Evolutionary conservation across 2,113 vertebrate species (phyloP).

Genomic region (Lagopus leucura): DNA sequence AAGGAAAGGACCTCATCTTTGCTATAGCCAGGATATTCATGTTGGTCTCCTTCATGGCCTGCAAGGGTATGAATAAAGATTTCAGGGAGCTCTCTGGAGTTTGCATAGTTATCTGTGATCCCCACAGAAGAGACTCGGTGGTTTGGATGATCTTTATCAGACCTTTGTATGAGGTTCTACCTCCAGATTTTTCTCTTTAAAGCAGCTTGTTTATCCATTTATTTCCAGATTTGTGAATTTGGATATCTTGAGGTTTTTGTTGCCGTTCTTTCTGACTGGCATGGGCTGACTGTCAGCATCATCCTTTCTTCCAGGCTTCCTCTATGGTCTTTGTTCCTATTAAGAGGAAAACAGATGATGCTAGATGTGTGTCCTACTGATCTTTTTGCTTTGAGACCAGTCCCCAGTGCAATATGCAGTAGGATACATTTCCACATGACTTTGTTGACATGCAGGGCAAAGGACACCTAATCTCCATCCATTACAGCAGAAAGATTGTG

Average conservation of each 20-base stretch:
- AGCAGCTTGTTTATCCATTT: neutral
- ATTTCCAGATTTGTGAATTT: neutral
- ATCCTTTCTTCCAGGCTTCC: neutral
- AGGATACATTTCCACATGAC: neutral
- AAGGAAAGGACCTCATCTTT: neutral
- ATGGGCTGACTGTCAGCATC: neutral
- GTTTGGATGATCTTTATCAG: neutral
- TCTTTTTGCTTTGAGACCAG: neutral
- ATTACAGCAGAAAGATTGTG: neutral
- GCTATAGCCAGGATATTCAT: neutral
- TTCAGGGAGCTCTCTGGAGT: neutral
- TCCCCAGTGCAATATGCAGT: too few relatives aligned
- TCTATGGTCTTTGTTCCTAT: neutral
- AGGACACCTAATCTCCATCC: neutral
- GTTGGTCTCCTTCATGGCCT: neutral
- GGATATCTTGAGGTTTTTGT: neutral
- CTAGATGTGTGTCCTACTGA: neutral
- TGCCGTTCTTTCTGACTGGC: neutral
- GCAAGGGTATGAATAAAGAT: neutral
- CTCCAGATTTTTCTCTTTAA: neutral
- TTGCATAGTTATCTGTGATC: neutral
- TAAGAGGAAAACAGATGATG: neutral
- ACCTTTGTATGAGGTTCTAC: neutral
- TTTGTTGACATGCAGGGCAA: neutral
- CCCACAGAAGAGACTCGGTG: neutral